phyloP scores from a whole-genome alignment of 2,797 vertebrate species.

The Sciaenops ocellatus region DNA sequence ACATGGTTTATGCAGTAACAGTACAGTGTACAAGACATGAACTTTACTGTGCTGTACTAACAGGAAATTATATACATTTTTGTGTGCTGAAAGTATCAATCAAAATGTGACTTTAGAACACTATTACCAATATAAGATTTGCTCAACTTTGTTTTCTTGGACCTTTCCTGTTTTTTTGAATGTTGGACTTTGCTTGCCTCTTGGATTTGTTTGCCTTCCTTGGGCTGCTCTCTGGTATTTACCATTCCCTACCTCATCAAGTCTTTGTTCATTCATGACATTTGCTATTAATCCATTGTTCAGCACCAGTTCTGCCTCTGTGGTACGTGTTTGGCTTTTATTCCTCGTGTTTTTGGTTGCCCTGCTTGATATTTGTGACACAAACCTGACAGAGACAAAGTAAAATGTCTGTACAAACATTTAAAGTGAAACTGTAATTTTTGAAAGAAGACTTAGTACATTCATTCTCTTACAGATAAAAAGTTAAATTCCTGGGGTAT shows the following conservation, averaged over 20 bases:
- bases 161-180: too few relatives aligned
- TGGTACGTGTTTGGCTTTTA: too few relatives aligned
- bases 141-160: too few relatives aligned
- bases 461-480: background rate
- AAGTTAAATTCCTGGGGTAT: background rate
- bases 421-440: background rate
- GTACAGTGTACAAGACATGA: background rate
- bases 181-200: too few relatives aligned
- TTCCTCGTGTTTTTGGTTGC: too few relatives aligned
- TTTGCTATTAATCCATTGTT: too few relatives aligned
- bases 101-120: background rate
- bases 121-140: background rate
- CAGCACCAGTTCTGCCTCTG: too few relatives aligned
- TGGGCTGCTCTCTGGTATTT: too few relatives aligned
- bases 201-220: too few relatives aligned
- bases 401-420: background rate
- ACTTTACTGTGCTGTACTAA: background rate
- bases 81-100: background rate
- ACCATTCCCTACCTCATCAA: too few relatives aligned
- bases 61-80: background rate
- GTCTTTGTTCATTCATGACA: too few relatives aligned
- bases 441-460: background rate
- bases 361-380: too few relatives aligned
- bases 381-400: background rate
- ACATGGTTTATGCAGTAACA: background rate